Conservation (phyloP, 2,113 vertebrate species). For the Sinocyclocheilus rhinocerous region DNA sequence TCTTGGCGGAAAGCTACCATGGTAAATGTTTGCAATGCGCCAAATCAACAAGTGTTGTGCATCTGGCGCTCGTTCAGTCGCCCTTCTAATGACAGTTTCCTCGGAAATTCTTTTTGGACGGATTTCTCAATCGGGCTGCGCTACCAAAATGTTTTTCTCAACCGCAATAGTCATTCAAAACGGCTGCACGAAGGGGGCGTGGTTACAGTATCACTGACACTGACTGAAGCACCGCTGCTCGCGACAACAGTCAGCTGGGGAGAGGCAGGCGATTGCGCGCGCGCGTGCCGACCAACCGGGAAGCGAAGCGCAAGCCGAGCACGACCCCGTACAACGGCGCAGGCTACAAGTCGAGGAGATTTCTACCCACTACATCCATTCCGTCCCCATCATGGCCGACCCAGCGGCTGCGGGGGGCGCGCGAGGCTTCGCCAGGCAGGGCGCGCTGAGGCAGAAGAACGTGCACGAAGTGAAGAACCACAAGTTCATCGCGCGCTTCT, state of each 20-base stretch:
- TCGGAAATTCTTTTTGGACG: background rate
- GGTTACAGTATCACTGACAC: background rate
- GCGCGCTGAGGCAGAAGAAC: slow-evolving; percentile 86
- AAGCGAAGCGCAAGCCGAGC: slow-evolving; percentile 49
- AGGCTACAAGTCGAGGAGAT: slow-evolving; percentile 11
- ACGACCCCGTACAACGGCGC: slow-evolving; percentile 19
- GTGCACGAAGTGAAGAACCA: slow-evolving; percentile 89
- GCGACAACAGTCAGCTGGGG: slow-evolving; percentile 6
- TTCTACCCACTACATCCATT: slow-evolving; percentile 2
- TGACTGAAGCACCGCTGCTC: slow-evolving; percentile 3
- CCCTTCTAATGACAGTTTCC: background rate
- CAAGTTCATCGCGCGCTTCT: slow-evolving; percentile 91
- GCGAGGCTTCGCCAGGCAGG: slow-evolving; percentile 88
- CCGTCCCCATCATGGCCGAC: slow-evolving; percentile 76
- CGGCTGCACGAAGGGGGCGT: slow-evolving; percentile 23
- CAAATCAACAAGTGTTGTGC: background rate
- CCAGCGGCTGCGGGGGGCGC: slow-evolving; percentile 75
- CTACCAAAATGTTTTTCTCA: background rate
- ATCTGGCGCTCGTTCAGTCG: background rate
- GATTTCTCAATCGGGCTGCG: no score
- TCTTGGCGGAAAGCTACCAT: background rate
- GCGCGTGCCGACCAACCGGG: slow-evolving; percentile 47
- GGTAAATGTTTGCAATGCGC: background rate
- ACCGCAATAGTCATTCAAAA: background rate
- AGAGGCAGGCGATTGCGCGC: slow-evolving; percentile 42